Evolutionary conservation across 2,888 invertebrate species (phyloP), one percentile per base, ranked within the genome.

Genomic region (Noctua janthe): DNA sequence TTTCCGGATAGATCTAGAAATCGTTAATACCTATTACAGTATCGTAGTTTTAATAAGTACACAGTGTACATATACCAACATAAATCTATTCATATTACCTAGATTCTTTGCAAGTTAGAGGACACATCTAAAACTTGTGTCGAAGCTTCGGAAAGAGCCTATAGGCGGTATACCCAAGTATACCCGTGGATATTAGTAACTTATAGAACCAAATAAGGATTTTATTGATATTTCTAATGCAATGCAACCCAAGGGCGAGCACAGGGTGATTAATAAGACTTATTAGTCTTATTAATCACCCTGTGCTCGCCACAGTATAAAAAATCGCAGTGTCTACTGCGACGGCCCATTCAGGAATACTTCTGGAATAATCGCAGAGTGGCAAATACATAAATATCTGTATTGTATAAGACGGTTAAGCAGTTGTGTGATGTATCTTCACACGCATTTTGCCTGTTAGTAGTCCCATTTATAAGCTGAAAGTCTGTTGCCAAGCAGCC

Each of bases 1-100:
- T 81, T 81, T 59, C 56, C 43, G 71, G 71, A 71, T 1, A 20
- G 29, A 81, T 81, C 81, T 67, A 81, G 71, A 76, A 66, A 49
- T 43, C 1, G 49, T 6, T 54, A 13, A 29, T 51, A 1, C n/a
- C 39, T 64, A 29, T n/a, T 77, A 15, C 39, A 47, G 10, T 4
- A 35, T 35, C 1, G 64, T 64, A 35, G 7, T 0, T 71, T 29
- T 29, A 29, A 43, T 43, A 29, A 71, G 6, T 29, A 29, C 62
- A 29, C 15, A 29, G 2, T 62, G 13, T 47, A 47, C 47, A 43
- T 39, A 23, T 49, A 23, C 17, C 39, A 23, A 35, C 15, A 7
- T 35, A 11, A 69, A 23, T 23, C 35, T 47, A 66, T 29, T 47
- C 17, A 0, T 35, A 69, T 70, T 10, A 74, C n/a, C 0, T 20